Conservation (phyloP, 2,888 invertebrate species). For the Mesoligia furuncula region DNA sequence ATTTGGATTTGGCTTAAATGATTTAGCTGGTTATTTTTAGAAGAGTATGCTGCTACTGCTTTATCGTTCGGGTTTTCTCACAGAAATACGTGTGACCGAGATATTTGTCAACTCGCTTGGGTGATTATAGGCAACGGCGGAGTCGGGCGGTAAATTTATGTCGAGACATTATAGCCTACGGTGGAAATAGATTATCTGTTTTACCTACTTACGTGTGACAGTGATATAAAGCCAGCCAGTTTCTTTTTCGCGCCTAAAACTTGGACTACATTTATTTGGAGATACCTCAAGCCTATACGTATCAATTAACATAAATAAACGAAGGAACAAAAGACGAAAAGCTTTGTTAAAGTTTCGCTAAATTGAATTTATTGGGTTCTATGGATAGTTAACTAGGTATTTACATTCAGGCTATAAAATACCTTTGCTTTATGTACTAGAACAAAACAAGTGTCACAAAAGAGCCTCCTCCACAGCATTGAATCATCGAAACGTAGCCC, state of each 20-base stretch:
- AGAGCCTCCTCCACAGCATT: conserved; percentile 65
- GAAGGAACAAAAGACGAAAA: conserved; percentile 53
- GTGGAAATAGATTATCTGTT: conserved; percentile 70
- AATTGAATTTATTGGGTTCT: conserved; percentile 53
- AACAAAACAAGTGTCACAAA: conserved; percentile 9
- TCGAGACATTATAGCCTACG: conserved; percentile 68
- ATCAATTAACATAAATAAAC: conserved; percentile 62
- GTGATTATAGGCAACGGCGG: conserved; percentile 69
- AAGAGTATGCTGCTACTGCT: conserved; percentile 46
- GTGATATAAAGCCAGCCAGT: conserved; percentile 64
- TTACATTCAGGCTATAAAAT: conserved; percentile 9
- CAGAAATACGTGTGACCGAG: conserved; percentile 67
- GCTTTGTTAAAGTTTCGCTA: conserved; percentile 44
- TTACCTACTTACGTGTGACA: conserved; percentile 68
- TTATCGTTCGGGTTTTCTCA: conserved; percentile 51
- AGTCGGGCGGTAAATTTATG: conserved; percentile 68
- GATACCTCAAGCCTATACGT: conserved; percentile 59
- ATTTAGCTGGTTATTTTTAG: conserved; percentile 61
- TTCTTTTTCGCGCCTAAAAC: conserved; percentile 57
- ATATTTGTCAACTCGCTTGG: conserved; percentile 70
- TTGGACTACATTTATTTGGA: conserved; percentile 54
- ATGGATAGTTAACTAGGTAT: conserved; percentile 22
- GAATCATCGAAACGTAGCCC: conserved; percentile 64
- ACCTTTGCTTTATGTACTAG: not conserved
- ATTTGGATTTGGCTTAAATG: conserved; percentile 66